Percentiles rank a stretch among this genome's conserved stretches.
Evolutionary conservation across 1,140 invertebrate species (phyloP).

Genomic region (Drosophila orena): DNA sequence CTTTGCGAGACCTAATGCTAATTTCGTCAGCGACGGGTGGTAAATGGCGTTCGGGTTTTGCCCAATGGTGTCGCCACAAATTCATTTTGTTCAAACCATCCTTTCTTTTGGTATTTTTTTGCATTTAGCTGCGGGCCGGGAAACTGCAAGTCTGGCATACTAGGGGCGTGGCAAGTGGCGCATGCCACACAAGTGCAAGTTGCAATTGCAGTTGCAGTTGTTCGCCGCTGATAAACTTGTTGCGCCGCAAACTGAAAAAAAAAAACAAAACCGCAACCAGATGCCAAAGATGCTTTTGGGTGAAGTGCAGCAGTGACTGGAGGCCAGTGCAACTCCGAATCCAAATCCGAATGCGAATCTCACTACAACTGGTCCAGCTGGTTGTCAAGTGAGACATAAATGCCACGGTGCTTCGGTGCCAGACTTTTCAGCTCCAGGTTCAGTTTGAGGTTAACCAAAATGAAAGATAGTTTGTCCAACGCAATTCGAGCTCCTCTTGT

Average conservation of each 20-base stretch:
- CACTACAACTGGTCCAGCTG: constrained; percentile 38
- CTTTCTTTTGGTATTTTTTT: neutral
- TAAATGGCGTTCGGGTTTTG: constrained; percentile 10
- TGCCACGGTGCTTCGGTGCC: constrained; percentile 14
- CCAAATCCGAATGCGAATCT: neutral
- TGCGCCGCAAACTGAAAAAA: constrained; percentile 5
- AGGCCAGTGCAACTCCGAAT: constrained; percentile 14
- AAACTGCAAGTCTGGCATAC: constrained; percentile 1
- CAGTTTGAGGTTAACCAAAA: constrained; percentile 13
- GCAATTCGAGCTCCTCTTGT: neutral
- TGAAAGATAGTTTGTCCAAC: neutral
- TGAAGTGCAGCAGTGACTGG: constrained; percentile 27
- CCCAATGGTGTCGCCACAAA: constrained; percentile 26
- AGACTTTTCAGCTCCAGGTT: constrained; percentile 14
- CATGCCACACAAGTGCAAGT: constrained; percentile 41
- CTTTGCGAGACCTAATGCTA: constrained; percentile 2
- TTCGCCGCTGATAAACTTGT: constrained; percentile 34
- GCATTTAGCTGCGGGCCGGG: neutral
- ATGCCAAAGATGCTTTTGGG: constrained; percentile 51
- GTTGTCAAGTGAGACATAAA: constrained; percentile 49
- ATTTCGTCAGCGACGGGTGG: constrained; percentile 6
- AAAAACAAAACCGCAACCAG: constrained; percentile 18
- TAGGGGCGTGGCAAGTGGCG: constrained; percentile 24
- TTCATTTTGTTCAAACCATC: constrained; percentile 11
- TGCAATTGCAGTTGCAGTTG: constrained; percentile 21